phyloP scores from a whole-genome alignment of 2,797 vertebrate genomes.

The Hemitrygon akajei region DNA sequence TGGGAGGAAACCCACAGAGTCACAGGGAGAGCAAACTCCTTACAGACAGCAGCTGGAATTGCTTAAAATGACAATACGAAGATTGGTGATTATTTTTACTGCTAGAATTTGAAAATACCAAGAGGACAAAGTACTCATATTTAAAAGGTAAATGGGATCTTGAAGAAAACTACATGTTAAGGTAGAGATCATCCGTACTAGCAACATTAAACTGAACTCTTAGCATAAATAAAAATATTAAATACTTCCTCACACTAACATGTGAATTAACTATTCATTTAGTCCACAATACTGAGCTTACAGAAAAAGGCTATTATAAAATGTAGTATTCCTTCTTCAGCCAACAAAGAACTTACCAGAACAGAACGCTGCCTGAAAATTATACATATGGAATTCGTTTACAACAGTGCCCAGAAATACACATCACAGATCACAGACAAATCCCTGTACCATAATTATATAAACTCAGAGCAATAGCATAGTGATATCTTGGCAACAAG shows the following conservation, averaged over 20 bases:
- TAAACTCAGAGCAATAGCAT: background rate
- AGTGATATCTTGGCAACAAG: background rate
- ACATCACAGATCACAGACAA: too few relatives aligned
- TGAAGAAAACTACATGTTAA: too few relatives aligned
- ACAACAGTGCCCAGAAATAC: background rate
- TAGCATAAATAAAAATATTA: background rate
- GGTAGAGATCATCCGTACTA: too few relatives aligned
- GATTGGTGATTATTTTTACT: background rate
- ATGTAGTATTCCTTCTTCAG: background rate
- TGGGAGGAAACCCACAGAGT: too few relatives aligned
- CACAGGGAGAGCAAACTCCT: too few relatives aligned
- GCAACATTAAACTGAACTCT: background rate
- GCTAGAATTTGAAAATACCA: background rate
- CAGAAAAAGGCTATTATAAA: background rate
- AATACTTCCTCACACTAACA: too few relatives aligned
- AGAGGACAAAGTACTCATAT: background rate
- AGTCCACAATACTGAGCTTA: background rate
- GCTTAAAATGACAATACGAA: too few relatives aligned
- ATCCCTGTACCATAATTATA: background rate
- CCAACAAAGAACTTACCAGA: background rate
- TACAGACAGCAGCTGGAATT: too few relatives aligned
- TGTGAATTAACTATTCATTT: background rate
- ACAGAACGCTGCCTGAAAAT: background rate
- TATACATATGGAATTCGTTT: background rate
- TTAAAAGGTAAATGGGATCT: too few relatives aligned